Evolutionary conservation across 2,113 vertebrate species (phyloP), one percentile per base, ranked within the genome.

Genomic region (Thamnaconus septentrionalis): DNA sequence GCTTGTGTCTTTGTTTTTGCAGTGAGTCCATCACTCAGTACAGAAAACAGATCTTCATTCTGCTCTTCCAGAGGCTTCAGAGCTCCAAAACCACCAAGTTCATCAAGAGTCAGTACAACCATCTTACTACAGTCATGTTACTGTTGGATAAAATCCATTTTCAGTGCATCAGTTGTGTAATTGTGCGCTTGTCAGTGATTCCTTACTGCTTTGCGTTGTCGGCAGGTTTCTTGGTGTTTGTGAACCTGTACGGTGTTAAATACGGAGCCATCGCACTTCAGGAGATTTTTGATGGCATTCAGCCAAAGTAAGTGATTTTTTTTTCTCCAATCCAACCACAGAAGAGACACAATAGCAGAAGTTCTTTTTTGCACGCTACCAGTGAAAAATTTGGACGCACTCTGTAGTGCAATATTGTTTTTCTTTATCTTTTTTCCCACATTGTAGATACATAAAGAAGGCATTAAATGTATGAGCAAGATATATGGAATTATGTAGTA

Each of bases 81-180:
- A 95, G 93, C 90, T 99, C 97, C 79, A 99, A 98, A 92, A 98
- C 97, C 68, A 99, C 97, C 39, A 99, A 99, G 88, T 99, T 96
- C 86, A 94, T 99, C 70, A 99, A 99, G 87, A 98, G 97, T 99
- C 83, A 94, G 96, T 93, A 5, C 47, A 62, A 4, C 40, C 4
- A 10, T 47, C 40, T 56, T 18, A 45, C 51, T 51, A 8, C 31
- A 7, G 54, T 6, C 0, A 0, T 41, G 3, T 31, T 31, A 31
- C 2, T 31, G 18, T 31, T 31, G 18, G 18, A 31, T 31, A 31
- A 31, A 31, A 31, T 31, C 18, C 18, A 31, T 31, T 31, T 2
- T 31, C 18, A 31, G 18, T 31, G 18, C 18, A 31, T 31, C 18
- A 31, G 18, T 31, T 31, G 18, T 2, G 18, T 2, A 31, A 31